A percentile compares a stretch with the other conserved stretches of the same genome.
Conservation (phyloP, 2,797 vertebrate genomes). For the Xenentodon cancila region DNA sequence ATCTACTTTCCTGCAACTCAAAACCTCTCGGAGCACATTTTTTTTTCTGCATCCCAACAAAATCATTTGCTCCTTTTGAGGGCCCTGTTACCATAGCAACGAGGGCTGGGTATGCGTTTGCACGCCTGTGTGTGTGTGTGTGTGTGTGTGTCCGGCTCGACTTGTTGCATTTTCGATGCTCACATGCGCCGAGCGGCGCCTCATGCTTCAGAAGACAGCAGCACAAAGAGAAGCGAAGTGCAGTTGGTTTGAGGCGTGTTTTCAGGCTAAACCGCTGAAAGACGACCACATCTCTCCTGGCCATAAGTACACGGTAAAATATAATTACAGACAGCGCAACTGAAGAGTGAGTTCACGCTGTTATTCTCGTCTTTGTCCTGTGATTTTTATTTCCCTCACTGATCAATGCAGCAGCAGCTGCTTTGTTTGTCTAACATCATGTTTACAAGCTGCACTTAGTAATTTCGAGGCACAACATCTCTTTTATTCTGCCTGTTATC, state of each 20-base stretch:
- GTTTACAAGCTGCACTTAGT: constrained; percentile 47
- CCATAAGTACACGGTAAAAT: neutral
- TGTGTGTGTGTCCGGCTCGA: constrained; percentile 58
- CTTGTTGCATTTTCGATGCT: constrained; percentile 69
- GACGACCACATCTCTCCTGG: no score
- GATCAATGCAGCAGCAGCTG: constrained; percentile 36
- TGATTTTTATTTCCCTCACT: neutral
- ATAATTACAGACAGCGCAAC: neutral
- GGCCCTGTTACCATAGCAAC: constrained; percentile 78
- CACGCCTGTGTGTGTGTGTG: constrained; percentile 33
- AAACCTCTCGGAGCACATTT: constrained; percentile 50
- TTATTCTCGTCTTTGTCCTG: constrained; percentile 11
- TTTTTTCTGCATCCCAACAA: constrained; percentile 64
- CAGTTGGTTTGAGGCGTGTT: neutral
- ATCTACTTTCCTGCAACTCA: constrained; percentile 45
- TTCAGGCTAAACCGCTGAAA: no score
- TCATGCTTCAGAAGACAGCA: constrained; percentile 43
- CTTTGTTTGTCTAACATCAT: constrained; percentile 35
- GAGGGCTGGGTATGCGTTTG: constrained; percentile 21
- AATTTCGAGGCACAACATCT: constrained; percentile 43
- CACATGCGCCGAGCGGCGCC: constrained; percentile 32
- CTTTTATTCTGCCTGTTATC: constrained; percentile 47
- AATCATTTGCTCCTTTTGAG: constrained; percentile 66
- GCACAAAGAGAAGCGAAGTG: constrained; percentile 1
- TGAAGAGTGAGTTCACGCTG: neutral